Conservation (phyloP, 2,888 invertebrate species). For the Chydorus sphaericus region DNA sequence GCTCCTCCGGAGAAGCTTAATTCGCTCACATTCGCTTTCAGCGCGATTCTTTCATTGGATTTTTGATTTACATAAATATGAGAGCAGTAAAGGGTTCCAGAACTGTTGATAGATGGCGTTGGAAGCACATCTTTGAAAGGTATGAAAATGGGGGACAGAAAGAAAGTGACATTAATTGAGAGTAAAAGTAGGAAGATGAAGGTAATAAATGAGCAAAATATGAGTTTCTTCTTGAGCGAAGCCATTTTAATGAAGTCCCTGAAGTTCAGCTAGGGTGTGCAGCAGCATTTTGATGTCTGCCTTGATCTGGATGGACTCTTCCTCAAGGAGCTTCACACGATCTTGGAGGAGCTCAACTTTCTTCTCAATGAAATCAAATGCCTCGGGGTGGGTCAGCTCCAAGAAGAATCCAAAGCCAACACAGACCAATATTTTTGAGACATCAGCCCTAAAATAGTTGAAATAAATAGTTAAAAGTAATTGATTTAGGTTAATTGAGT, state of each 20-base stretch:
- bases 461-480: not conserved
- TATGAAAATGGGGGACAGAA: not conserved
- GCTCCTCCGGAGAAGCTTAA: conserved; percentile 33
- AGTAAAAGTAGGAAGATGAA: not conserved
- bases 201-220: not conserved
- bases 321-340: conserved; percentile 44
- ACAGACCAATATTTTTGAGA: conserved; percentile 49
- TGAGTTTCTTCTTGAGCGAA: not conserved
- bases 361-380: conserved; percentile 50
- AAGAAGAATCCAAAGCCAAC: conserved; percentile 61
- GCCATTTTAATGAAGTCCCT: conserved; percentile 21
- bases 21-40: not conserved
- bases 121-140: not conserved
- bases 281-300: conserved; percentile 64
- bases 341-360: conserved; percentile 48
- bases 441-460: conserved; percentile 29
- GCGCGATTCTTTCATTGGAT: not conserved
- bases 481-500: too few relatives aligned
- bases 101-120: not conserved
- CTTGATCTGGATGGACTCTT: conserved; percentile 52
- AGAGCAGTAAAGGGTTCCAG: too few relatives aligned
- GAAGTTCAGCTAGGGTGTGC: conserved; percentile 47
- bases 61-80: not conserved
- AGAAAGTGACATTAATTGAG: not conserved
- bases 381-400: conserved; percentile 55